phyloP scores from a whole-genome alignment of 2,113 vertebrate genomes.

The Hypanus sabinus region DNA sequence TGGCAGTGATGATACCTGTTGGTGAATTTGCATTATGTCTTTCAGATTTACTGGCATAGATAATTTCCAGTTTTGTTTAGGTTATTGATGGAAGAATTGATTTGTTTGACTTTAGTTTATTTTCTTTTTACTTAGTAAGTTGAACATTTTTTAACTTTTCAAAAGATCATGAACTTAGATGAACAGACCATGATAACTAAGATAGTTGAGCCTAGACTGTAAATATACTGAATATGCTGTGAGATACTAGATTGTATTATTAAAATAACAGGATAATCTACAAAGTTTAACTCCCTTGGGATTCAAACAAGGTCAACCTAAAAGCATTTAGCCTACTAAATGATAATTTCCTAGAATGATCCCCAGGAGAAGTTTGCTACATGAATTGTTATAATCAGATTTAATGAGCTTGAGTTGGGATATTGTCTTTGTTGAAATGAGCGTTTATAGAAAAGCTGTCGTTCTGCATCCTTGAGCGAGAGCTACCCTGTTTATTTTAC shows the following conservation, averaged over 20 bases:
- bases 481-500: too few species aligned
- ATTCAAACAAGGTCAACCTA: slow-evolving; percentile 23
- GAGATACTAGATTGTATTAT: neutral
- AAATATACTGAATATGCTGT: too few species aligned
- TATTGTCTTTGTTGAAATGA: too few species aligned
- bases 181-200: neutral
- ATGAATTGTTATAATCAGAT: neutral
- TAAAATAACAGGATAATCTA: neutral
- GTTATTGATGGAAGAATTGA: neutral
- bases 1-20: neutral
- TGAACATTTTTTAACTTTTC: neutral
- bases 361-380: neutral
- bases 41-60: neutral
- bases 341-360: neutral
- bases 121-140: neutral
- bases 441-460: too few species aligned
- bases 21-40: neutral
- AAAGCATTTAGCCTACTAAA: slow-evolving; percentile 16
- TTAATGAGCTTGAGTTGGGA: neutral
- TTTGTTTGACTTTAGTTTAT: neutral
- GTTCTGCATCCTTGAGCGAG: too few species aligned
- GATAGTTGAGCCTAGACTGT: neutral
- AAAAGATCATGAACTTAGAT: neutral
- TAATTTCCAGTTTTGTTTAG: neutral
- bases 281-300: neutral